Evolutionary conservation across 2,113 vertebrate genomes (phyloP).

Genomic region (Microcebus tavaratra): DNA sequence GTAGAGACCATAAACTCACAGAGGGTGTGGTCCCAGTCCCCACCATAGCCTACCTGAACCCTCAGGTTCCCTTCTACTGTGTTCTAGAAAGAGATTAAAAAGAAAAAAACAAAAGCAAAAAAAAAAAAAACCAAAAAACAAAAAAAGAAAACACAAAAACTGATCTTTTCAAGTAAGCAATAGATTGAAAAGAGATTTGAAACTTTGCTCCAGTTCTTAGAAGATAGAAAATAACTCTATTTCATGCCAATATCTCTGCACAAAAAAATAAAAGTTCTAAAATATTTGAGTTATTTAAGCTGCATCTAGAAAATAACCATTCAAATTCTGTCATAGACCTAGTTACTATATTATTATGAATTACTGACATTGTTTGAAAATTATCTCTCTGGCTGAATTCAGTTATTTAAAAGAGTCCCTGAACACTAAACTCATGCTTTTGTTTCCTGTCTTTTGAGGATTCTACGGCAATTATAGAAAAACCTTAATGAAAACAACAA

Average conservation of each 20-base stretch:
- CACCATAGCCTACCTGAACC: not conserved
- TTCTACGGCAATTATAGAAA: not conserved
- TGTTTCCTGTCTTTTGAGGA: not conserved
- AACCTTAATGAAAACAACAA: not conserved
- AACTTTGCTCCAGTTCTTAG: slow-evolving; percentile 22
- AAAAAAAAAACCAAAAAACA: not conserved
- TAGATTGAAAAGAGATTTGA: not conserved
- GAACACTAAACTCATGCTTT: not conserved
- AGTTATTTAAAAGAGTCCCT: not conserved
- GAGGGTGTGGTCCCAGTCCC: not conserved
- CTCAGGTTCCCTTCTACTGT: not conserved
- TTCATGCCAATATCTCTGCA: not conserved
- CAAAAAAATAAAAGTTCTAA: not conserved
- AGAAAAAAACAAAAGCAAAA: not conserved
- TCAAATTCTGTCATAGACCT: not conserved
- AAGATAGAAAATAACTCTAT: not conserved
- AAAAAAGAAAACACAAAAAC: not conserved
- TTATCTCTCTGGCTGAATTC: not conserved
- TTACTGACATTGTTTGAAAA: not conserved
- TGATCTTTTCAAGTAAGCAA: not conserved
- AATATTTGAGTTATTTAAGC: slow-evolving; percentile 10
- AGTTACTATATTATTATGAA: not conserved
- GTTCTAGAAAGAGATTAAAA: not conserved
- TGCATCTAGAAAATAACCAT: not conserved
- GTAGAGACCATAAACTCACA: not conserved